Base-by-base conservation (phyloP, 2,888 invertebrate genomes). In the Biston stratarius region DNA sequence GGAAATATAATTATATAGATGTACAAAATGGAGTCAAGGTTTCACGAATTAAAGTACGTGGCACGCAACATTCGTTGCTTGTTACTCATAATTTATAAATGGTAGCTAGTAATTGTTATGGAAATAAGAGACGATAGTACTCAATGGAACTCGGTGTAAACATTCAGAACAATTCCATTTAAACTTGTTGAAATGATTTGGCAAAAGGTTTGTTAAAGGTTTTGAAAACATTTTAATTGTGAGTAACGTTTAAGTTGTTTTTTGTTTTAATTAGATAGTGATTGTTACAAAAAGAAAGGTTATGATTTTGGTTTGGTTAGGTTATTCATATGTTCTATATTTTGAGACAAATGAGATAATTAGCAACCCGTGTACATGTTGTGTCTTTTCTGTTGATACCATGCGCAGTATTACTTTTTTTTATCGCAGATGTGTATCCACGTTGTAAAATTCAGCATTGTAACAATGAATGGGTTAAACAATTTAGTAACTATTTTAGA, bases 61-160 rank as follows among this genome's bases (percentile, higher is more conserved):
- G 36, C 33, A 56, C 48, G n/a, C 12, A 49, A 40, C 40, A 57
- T 36, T 52, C 36, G 52, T 51, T 48, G 10, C 51, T 42, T 15
- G 51, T 45, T 65, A 51, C 65, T 65, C 60, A 51, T 52, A 36
- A 45, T 61, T 36, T 61, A 57, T 24, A 57, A 57, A 60, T 51
- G 48, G 42, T 49, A 24, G 64, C 48, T 48, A 33, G 40, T 40
- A 61, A 64, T 68, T 61, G 61, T 64, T 64, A 68, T 64, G 57
- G 53, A 68, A 64, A 64, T 64, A 52, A 14, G 57, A 64, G 42
- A 6, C 40, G 15, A 36, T 14, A 66, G 61, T 49, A 68, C 45
- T 53, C 57, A 61, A 60, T 36, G 52, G 45, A 57, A 24, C 51
- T 60, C 48, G 52, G 52, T 64, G 64, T 68, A 68, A 64, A 68